These are phyloP conservation scores for Astyanax mexicanus DNA, from an alignment of 2,797 vertebrate genomes.

Conservation along the genomic window DNA sequence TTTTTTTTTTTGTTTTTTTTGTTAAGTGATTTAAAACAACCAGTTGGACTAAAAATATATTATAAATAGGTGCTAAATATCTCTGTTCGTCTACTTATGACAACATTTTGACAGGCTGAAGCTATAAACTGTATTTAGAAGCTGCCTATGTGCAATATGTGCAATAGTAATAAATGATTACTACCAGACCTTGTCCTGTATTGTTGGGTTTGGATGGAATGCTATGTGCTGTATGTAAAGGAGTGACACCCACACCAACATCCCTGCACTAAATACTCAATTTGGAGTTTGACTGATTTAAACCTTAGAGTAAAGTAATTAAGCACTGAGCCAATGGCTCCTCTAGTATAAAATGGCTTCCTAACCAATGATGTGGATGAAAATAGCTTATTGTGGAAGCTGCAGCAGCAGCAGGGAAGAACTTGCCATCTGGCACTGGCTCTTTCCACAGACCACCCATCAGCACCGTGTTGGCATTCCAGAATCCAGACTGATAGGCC, in stretches of 20 bases:
- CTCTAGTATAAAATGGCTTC: no score
- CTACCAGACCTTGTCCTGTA: no score
- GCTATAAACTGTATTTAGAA: no score
- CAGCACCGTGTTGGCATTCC: slow-evolving; percentile 70
- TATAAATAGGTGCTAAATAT: no score
- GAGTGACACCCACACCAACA: not conserved
- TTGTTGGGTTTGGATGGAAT: not conserved
- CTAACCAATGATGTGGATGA: not conserved
- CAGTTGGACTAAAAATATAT: no score
- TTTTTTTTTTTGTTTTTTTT: no score
- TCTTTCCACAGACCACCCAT: slow-evolving; percentile 62
- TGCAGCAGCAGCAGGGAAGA: not conserved
- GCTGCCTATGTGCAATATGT: no score
- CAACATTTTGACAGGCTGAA: no score
- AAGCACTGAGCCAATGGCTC: not conserved
- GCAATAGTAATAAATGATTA: no score
- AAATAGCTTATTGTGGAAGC: not conserved
- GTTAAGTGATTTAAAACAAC: no score
- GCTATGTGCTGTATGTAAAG: not conserved
- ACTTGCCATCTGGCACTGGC: slow-evolving; percentile 59
- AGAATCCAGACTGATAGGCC: slow-evolving; percentile 69
- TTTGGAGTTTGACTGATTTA: not conserved
- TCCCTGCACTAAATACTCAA: not conserved
- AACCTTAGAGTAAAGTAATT: not conserved
- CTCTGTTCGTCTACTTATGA: no score